Percentiles rank a stretch among this genome's conserved stretches.
Evolutionary conservation across 2,888 invertebrate genomes (phyloP).

Genomic region (Stenchaetothrips biformis): DNA sequence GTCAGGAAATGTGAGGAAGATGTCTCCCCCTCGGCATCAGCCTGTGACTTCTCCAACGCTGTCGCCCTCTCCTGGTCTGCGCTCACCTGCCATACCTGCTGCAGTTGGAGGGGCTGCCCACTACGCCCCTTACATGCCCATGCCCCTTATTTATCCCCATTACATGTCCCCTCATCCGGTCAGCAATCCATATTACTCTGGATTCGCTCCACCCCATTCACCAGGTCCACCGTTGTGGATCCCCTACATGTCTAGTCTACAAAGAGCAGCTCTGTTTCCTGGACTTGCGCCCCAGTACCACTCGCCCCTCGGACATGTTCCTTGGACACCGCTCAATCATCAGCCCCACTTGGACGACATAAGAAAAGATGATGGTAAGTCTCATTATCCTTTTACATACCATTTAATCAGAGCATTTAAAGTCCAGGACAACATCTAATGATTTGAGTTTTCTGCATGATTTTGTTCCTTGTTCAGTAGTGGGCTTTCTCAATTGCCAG

Average conservation of each 20-base stretch:
- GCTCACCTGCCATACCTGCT: slow-evolving; percentile 34
- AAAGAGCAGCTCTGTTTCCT: slow-evolving; percentile 32
- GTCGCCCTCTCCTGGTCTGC: slow-evolving; percentile 42
- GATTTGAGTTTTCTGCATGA: too few relatives aligned
- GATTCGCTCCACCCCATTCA: slow-evolving; percentile 30
- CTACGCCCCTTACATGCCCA: slow-evolving; percentile 28
- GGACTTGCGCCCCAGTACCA: slow-evolving; percentile 35
- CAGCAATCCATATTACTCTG: not conserved
- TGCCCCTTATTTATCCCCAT: slow-evolving; percentile 29
- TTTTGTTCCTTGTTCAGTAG: too few relatives aligned
- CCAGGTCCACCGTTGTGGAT: slow-evolving; percentile 36
- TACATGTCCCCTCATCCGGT: slow-evolving; percentile 29
- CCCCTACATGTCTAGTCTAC: slow-evolving; percentile 37
- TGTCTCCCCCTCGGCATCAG: slow-evolving; percentile 4
- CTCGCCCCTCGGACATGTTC: slow-evolving; percentile 36
- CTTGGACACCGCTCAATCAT: slow-evolving; percentile 37
- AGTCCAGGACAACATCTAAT: too few relatives aligned
- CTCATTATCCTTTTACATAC: not conserved
- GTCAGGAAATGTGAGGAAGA: not conserved
- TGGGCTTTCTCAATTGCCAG: too few relatives aligned
- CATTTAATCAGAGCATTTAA: not conserved
- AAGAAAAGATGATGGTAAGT: slow-evolving; percentile 37
- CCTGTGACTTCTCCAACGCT: slow-evolving; percentile 41
- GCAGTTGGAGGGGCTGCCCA: not conserved
- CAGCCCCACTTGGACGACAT: slow-evolving; percentile 37